Evolutionary conservation across 2,113 vertebrate genomes (phyloP).

Genomic region (Boleophthalmus pectinirostris): DNA sequence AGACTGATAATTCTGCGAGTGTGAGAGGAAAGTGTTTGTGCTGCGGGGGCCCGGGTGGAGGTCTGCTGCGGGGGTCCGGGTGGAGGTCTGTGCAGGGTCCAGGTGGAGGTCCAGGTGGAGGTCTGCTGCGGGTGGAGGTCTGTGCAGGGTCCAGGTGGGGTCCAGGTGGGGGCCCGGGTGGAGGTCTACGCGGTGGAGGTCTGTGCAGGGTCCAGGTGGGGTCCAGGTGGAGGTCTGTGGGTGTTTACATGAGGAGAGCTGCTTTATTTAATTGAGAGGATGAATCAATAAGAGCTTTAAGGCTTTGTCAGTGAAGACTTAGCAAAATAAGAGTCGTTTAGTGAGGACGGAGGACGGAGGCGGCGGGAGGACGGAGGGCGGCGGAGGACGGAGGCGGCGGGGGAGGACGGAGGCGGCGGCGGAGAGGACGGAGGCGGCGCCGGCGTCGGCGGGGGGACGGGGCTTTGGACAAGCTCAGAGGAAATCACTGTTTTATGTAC

Average conservation of each 20-base stretch:
- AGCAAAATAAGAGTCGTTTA: slow-evolving; percentile 80
- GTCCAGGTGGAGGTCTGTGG: slow-evolving; percentile 82
- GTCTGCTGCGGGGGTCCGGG: slow-evolving; percentile 51
- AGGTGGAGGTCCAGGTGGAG: slow-evolving; percentile 71
- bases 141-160: too few relatives aligned
- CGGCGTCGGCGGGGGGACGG: too few relatives aligned
- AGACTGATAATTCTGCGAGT: slow-evolving; percentile 78
- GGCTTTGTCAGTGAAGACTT: slow-evolving; percentile 74
- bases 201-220: too few relatives aligned
- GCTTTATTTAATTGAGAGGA: slow-evolving; percentile 84
- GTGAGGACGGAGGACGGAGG: slow-evolving; percentile 54
- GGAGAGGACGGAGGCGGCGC: too few relatives aligned
- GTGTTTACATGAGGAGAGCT: slow-evolving; percentile 77
- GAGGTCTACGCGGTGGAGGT: slow-evolving; percentile 71
- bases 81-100: too few relatives aligned
- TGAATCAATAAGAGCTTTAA: slow-evolving; percentile 80
- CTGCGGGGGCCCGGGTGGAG: slow-evolving; percentile 57
- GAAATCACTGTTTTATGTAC: background rate
- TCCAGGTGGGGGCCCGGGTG: too few relatives aligned
- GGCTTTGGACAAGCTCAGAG: background rate
- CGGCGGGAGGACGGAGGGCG: slow-evolving; percentile 42
- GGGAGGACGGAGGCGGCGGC: background rate
- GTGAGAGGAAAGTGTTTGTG: slow-evolving; percentile 58
- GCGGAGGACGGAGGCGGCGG: background rate
- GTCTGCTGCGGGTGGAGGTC: slow-evolving; percentile 73